Evolutionary conservation across 2,113 vertebrate species (phyloP).

Genomic region (Sinosuthora webbiana): DNA sequence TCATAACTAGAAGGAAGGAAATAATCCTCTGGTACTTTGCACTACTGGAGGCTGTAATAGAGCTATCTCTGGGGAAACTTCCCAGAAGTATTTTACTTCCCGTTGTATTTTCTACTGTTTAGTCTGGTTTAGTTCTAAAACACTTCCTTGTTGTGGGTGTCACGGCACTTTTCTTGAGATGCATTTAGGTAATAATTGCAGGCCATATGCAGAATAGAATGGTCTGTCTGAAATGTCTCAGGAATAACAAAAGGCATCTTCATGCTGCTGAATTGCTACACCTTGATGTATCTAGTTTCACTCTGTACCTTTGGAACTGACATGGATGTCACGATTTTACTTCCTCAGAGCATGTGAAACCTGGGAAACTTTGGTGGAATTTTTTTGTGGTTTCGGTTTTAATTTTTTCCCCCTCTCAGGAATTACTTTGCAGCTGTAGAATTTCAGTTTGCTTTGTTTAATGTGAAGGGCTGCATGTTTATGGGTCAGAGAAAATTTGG

Average conservation of each 20-base stretch:
- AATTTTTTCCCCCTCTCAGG: accelerated
- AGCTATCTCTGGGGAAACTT: neutral
- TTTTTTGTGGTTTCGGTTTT: neutral
- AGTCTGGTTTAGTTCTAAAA: slow-evolving; percentile 9
- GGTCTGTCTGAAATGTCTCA: neutral
- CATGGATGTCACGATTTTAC: neutral
- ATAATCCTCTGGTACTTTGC: neutral
- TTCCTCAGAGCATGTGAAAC: neutral
- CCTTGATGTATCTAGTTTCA: neutral
- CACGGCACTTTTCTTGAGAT: neutral
- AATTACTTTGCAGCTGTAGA: neutral
- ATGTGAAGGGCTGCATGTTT: neutral
- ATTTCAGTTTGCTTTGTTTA: neutral
- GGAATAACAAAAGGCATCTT: neutral
- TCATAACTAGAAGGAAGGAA: slow-evolving; percentile 24
- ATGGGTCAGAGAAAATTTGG: neutral
- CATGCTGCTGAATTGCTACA: neutral
- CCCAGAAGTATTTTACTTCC: neutral
- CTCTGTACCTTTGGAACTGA: neutral
- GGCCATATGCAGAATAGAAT: neutral
- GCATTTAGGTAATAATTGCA: neutral
- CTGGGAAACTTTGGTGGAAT: neutral
- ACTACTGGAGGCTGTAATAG: slow-evolving; percentile 12
- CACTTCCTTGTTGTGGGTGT: neutral
- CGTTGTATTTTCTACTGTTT: neutral